Conservation (phyloP, 1,140 invertebrate genomes). For the Caenorhabditis latens region DNA sequence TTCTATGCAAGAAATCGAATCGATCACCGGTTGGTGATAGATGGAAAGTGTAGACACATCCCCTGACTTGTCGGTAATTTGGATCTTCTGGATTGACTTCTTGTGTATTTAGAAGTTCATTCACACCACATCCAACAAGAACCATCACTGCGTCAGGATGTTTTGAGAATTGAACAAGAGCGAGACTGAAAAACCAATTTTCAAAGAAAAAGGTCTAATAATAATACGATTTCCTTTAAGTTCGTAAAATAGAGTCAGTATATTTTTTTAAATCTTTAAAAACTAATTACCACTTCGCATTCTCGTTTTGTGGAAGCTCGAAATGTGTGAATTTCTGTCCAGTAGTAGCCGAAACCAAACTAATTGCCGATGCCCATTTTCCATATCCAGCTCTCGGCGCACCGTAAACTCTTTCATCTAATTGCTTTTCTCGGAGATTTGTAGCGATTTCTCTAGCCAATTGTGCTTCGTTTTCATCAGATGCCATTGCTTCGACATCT, state of each 20-base stretch:
- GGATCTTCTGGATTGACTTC: constrained; percentile 78
- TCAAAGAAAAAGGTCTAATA: too few species aligned
- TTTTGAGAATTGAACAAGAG: constrained; percentile 84
- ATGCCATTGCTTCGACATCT: constrained; percentile 96
- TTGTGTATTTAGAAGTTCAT: constrained; percentile 88
- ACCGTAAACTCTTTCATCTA: constrained; percentile 92
- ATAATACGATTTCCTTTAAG: too few species aligned
- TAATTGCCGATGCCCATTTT: constrained; percentile 95
- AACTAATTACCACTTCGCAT: constrained; percentile 85
- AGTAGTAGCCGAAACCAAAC: constrained; percentile 90
- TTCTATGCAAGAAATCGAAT: constrained; percentile 93
- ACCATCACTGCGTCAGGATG: constrained; percentile 84
- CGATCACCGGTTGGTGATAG: constrained; percentile 81
- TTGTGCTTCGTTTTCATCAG: constrained; percentile 90
- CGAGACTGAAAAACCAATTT: constrained; percentile 80
- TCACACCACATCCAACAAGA: constrained; percentile 90
- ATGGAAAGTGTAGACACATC: constrained; percentile 88
- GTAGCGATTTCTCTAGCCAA: constrained; percentile 96
- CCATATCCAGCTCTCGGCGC: constrained; percentile 94
- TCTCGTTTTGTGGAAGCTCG: constrained; percentile 94
- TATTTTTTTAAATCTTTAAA: background rate
- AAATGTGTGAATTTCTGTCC: constrained; percentile 87
- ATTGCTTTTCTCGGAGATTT: constrained; percentile 92
- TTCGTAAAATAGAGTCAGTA: background rate
- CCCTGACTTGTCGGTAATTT: constrained; percentile 81